Evolutionary conservation across 1,140 invertebrate species (phyloP), one percentile per base, ranked within the genome.

Genomic region (Triops cancriformis): DNA sequence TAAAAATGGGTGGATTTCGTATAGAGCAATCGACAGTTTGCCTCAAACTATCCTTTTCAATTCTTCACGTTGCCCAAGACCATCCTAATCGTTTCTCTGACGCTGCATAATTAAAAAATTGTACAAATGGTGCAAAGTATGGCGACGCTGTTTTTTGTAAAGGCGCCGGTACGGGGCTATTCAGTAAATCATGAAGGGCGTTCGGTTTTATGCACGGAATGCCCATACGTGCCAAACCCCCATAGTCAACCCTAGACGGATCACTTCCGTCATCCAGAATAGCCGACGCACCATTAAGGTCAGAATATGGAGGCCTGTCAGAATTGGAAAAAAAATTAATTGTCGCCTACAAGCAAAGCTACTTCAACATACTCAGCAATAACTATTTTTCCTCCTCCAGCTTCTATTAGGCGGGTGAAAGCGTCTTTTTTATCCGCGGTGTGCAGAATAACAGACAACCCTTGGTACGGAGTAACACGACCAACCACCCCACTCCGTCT

Each of bases 371-470:
- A 88, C 87, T 84, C 86, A 26, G 87, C 85, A 80, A 89, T 86
- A 0, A 92, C 80, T 10, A 93, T 88, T 11, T 81, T 81, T 9
- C 92, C 93, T 5, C 89, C 90, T 0, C 93, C 93, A 5, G 92
- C 92, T 64, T 87, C 83, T 37, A 95, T 86, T 0, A 94, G 86
- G 78, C 92, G 86, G 11, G 87, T 83, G 79, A 93, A 90, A 73
- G 91, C 88, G 1, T 86, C 86, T 43, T 88, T 85, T 79, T 89
- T 87, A 12, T 87, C 86, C 12, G 86, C 84, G n/a, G 89, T 86
- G 80, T 92, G 86, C n/a, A 96, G 82, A 14, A 94, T 84, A 1
- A 91, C 92, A 1, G 87, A 85, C 83, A 93, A 89, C 12, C 88
- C 86, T 6, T 86, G 82, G 82, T 93, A 95, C 1, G 92, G 89